These are phyloP conservation scores for Phoenicopterus ruber DNA, from an alignment of 2,113 vertebrate genomes.

Conservation along the genomic window DNA sequence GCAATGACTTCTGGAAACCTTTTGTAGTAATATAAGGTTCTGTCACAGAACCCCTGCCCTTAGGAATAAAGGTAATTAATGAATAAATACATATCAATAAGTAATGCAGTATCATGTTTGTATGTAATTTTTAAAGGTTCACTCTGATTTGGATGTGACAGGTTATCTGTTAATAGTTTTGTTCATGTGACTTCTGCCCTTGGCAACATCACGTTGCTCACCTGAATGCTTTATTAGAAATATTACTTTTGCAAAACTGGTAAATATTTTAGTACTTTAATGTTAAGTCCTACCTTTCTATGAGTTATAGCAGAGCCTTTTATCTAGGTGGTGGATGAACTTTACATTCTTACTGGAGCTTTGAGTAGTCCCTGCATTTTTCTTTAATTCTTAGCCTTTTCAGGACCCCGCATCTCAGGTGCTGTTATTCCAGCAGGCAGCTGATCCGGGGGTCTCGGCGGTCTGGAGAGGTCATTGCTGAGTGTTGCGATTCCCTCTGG, in stretches of 20 bases:
- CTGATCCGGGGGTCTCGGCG: not conserved
- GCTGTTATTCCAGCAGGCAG: not conserved
- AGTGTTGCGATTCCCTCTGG: not conserved
- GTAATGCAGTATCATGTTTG: not conserved
- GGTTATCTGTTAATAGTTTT: not conserved
- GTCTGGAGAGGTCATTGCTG: not conserved
- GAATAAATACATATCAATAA: not conserved
- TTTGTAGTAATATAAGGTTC: not conserved
- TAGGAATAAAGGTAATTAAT: not conserved
- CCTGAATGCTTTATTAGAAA: constrained; percentile 33
- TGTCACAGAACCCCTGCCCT: not conserved
- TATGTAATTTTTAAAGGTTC: not conserved
- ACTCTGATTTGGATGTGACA: not conserved
- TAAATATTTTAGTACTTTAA: constrained; percentile 36
- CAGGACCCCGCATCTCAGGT: not conserved
- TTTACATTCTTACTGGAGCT: not conserved
- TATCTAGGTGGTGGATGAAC: not conserved
- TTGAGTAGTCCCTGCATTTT: not conserved
- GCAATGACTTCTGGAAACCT: not conserved
- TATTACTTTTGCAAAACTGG: not conserved
- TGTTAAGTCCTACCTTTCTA: not conserved
- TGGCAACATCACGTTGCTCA: not conserved
- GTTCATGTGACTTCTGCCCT: not conserved
- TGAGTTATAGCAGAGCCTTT: not conserved
- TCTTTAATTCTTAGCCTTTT: not conserved